These are phyloP conservation scores for Manis pentadactyla DNA, from an alignment of 2,797 vertebrate genomes.

Conservation along the genomic window DNA sequence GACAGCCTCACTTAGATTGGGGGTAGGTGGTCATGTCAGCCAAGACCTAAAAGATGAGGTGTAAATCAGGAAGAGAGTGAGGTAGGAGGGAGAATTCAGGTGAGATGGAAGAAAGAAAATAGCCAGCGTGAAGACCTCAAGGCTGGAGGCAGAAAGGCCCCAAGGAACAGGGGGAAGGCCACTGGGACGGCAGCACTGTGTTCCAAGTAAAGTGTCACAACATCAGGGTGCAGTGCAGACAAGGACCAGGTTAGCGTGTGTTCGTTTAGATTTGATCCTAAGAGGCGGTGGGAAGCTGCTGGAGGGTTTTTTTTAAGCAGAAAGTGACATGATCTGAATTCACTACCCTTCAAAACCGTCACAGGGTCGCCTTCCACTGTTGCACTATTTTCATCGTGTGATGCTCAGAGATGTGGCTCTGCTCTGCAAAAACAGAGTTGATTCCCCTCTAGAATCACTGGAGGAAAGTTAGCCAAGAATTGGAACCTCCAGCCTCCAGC, in stretches of 20 bases:
- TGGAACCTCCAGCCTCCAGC: background rate
- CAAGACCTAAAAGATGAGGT: background rate
- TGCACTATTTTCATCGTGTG: background rate
- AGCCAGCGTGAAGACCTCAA: background rate
- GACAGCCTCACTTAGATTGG: background rate
- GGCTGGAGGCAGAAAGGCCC: background rate
- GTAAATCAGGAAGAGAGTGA: background rate
- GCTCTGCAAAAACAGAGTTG: background rate
- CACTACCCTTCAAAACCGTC: background rate
- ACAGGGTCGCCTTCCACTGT: background rate
- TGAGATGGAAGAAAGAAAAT: background rate
- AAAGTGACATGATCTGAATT: background rate
- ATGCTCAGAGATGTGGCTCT: background rate
- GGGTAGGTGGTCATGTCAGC: background rate
- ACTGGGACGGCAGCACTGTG: background rate
- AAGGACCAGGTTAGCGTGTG: background rate
- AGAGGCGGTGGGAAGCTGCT: background rate
- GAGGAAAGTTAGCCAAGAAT: background rate
- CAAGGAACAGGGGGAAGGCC: background rate
- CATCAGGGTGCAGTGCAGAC: no score
- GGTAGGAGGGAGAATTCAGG: background rate
- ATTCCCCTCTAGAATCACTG: background rate
- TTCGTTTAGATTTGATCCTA: background rate
- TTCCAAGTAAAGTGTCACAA: background rate
- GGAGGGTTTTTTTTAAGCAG: background rate